Percentiles rank a stretch among this genome's conserved stretches.
These are phyloP conservation scores for Apamea sordens DNA, from an alignment of 2,888 invertebrate genomes.

Conservation along the genomic window DNA sequence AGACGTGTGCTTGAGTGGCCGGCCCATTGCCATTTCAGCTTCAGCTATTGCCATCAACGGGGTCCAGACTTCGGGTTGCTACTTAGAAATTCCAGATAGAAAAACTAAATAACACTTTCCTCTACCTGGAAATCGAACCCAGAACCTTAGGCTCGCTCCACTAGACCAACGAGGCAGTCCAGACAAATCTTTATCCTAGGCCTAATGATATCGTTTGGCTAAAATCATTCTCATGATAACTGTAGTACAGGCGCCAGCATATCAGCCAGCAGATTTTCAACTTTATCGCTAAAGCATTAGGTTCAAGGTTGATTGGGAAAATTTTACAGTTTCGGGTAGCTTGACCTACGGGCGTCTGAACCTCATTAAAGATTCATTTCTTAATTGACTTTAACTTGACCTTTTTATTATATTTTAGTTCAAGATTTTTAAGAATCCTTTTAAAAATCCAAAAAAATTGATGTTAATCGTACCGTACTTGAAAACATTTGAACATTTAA, in stretches of 20 bases:
- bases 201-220: too few relatives aligned
- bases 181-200: neutral
- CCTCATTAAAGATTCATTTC: neutral
- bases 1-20: too few relatives aligned
- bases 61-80: neutral
- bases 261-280: too few relatives aligned
- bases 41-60: neutral
- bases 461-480: neutral
- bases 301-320: too few relatives aligned
- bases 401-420: neutral
- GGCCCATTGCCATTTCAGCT: too few relatives aligned
- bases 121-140: too few relatives aligned
- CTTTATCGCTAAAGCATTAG: too few relatives aligned
- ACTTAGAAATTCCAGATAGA: neutral
- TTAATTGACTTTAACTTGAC: constrained; percentile 9
- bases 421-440: constrained; percentile 2
- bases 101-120: neutral
- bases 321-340: too few relatives aligned
- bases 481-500: constrained; percentile 21
- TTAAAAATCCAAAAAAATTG: neutral
- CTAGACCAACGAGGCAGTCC: neutral
- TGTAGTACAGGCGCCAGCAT: neutral
- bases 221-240: too few relatives aligned
- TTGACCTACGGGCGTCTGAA: too few relatives aligned
- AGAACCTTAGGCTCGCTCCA: too few relatives aligned